Conservation (phyloP, 2,888 invertebrate species). For the Drosophila suboccidentalis region DNA sequence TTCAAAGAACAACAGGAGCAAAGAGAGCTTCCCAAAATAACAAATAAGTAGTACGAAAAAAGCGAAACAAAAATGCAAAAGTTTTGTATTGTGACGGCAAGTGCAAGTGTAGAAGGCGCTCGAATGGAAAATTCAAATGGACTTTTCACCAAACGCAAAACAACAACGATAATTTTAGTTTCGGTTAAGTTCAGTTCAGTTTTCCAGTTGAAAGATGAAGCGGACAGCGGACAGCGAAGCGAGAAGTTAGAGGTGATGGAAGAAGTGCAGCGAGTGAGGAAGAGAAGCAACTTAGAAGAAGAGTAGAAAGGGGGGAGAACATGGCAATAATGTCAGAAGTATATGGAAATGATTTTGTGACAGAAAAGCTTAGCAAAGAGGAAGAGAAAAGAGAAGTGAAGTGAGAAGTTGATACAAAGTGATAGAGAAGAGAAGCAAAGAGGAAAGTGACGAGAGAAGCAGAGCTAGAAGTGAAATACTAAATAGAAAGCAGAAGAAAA, state of each 20-base stretch:
- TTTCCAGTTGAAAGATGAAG: constrained; percentile 3
- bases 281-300: neutral
- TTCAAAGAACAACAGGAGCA: constrained; percentile 30
- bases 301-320: neutral
- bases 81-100: constrained; percentile 41
- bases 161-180: constrained; percentile 5
- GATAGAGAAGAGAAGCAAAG: neutral
- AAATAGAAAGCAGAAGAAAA: neutral
- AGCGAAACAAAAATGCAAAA: constrained; percentile 36
- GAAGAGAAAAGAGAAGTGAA: neutral
- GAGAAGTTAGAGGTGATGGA: neutral
- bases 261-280: neutral
- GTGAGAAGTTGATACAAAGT: neutral
- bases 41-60: neutral
- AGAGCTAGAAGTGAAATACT: neutral
- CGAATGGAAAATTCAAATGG: constrained; percentile 55
- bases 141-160: constrained; percentile 30
- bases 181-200: neutral
- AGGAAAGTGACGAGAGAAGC: neutral
- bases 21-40: neutral
- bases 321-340: constrained; percentile 6
- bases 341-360: neutral
- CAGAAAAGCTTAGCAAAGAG: neutral
- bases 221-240: neutral
- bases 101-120: constrained; percentile 27